Percentiles rank a stretch among this genome's conserved stretches.
phyloP scores from a whole-genome alignment of 2,797 vertebrate genomes.

The Oreochromis grahami region DNA sequence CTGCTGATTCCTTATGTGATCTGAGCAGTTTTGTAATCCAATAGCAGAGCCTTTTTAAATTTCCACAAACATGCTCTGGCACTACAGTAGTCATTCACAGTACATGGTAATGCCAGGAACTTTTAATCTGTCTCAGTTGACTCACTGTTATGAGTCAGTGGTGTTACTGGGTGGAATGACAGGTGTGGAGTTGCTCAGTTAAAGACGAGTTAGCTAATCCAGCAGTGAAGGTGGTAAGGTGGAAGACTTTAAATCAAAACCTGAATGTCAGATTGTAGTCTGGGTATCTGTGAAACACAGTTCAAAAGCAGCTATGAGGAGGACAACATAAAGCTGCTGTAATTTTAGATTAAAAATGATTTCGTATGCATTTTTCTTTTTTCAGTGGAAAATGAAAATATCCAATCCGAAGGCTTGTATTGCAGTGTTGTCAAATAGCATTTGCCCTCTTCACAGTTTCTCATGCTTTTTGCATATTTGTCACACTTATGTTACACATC shows the following conservation, averaged over 20 bases:
- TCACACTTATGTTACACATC: neutral
- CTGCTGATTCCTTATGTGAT: neutral
- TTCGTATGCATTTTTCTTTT: neutral
- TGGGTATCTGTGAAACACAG: neutral
- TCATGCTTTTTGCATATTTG: neutral
- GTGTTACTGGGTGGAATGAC: neutral
- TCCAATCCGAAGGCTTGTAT: neutral
- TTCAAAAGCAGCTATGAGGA: neutral
- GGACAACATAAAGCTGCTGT: neutral
- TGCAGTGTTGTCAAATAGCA: neutral
- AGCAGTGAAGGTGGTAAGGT: neutral
- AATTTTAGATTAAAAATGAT: no score
- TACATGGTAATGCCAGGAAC: neutral
- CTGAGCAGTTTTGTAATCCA: neutral
- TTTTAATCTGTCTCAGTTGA: neutral
- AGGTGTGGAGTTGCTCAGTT: neutral
- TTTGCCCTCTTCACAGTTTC: neutral
- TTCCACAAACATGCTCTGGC: neutral
- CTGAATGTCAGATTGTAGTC: neutral
- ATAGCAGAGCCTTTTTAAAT: neutral
- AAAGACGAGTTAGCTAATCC: neutral
- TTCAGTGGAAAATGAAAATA: neutral
- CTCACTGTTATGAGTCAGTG: neutral
- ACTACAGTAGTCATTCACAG: neutral
- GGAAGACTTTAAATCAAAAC: neutral